Conservation (phyloP, 2,888 invertebrate species). For the Drosophila differens region DNA sequence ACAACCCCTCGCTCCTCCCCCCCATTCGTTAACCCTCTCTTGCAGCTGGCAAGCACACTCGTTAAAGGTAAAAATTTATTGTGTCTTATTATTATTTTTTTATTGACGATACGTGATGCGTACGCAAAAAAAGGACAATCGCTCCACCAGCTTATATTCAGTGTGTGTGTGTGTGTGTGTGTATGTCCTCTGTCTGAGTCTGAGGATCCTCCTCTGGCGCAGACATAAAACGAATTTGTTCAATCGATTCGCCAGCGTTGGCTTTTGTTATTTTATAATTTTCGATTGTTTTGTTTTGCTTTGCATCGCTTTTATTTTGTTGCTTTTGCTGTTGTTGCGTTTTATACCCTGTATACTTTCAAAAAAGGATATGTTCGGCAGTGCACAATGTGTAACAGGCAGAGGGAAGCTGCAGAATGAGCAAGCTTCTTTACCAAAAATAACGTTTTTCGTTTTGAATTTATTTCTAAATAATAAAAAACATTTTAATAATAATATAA, state of each 20-base stretch:
- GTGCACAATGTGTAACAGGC: not conserved
- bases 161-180: constrained; percentile 18
- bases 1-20: constrained; percentile 3
- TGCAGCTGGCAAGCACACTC: constrained; percentile 35
- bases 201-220: constrained; percentile 54
- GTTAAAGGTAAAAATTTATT: constrained; percentile 83
- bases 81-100: constrained; percentile 84
- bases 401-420: not conserved
- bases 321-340: constrained; percentile 26
- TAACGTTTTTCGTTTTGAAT: too few relatives aligned
- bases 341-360: constrained; percentile 10
- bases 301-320: constrained; percentile 37
- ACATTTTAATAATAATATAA: too few relatives aligned
- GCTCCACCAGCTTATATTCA: constrained; percentile 26
- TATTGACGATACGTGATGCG: constrained; percentile 84
- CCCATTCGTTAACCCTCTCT: constrained; percentile 11
- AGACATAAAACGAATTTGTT: constrained; percentile 72
- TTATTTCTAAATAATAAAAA: too few relatives aligned
- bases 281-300: constrained; percentile 76
- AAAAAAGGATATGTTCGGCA: not conserved
- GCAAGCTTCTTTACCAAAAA: too few relatives aligned
- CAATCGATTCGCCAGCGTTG: constrained; percentile 66
- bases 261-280: constrained; percentile 80
- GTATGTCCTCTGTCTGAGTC: constrained; percentile 16
- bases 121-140: constrained; percentile 67